Evolutionary conservation across 2,797 vertebrate species (phyloP).

Genomic region (Hemibagrus guttatus): DNA sequence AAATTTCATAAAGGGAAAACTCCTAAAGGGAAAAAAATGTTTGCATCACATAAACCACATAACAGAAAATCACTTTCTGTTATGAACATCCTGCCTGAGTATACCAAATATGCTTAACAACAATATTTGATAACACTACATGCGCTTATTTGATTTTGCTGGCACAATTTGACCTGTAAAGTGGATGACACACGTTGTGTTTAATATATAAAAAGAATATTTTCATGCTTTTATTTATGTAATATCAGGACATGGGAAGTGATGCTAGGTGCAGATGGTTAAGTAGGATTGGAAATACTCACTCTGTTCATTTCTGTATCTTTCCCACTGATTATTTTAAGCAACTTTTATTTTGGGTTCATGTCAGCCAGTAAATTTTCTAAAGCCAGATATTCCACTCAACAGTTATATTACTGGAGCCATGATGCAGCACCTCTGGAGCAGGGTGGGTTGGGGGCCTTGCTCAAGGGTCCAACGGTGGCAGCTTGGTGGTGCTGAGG

Average conservation of each 20-base stretch:
- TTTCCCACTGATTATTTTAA: neutral
- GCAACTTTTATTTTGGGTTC: neutral
- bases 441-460: too few species aligned
- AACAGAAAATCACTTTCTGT: neutral
- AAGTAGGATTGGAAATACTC: neutral
- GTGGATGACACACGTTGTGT: neutral
- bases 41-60: neutral
- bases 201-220: neutral
- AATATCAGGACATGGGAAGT: neutral
- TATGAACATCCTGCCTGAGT: neutral
- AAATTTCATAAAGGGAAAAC: neutral
- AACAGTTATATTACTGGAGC: neutral
- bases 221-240: neutral
- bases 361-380: neutral
- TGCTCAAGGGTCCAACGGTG: too few species aligned
- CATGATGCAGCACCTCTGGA: too few species aligned
- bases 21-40: neutral
- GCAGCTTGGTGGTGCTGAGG: too few species aligned
- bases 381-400: neutral
- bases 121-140: neutral
- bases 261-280: neutral
- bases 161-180: neutral
- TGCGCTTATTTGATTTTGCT: neutral
- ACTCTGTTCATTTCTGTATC: neutral
- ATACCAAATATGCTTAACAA: neutral